Evolutionary conservation across 2,888 invertebrate species (phyloP).

Genomic region (Epinotia ramella): DNA sequence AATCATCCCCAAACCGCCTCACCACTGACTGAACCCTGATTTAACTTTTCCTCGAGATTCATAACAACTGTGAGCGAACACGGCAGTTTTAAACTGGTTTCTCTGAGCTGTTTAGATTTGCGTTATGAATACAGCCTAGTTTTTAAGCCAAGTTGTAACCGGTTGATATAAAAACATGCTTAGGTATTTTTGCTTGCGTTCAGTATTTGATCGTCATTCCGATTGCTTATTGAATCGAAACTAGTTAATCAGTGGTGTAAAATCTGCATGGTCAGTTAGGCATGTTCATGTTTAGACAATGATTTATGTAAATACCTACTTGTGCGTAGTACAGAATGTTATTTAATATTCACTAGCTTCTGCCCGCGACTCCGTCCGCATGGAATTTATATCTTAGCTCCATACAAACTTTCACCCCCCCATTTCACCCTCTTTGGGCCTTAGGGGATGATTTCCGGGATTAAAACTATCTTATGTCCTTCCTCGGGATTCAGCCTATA

Average conservation of each 20-base stretch:
- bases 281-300: constrained; percentile 18
- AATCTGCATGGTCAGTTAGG: constrained; percentile 25
- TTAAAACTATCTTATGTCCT: no score
- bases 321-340: constrained; percentile 6
- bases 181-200: background rate
- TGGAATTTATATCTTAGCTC: no score
- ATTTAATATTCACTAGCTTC: background rate
- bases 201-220: constrained; percentile 13
- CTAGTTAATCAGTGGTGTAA: constrained; percentile 23
- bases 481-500: no score
- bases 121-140: background rate
- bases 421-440: no score
- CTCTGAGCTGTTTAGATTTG: background rate
- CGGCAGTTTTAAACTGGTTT: background rate
- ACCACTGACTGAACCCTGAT: background rate
- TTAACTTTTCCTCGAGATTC: background rate
- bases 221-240: constrained; percentile 28
- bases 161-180: constrained; percentile 27
- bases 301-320: constrained; percentile 4
- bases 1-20: background rate
- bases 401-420: no score
- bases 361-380: background rate
- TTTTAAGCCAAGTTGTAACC: background rate
- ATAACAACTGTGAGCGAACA: background rate
- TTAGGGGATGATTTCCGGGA: no score